Base-by-base conservation (phyloP, 2,797 vertebrate species). In the Clarias laeviceps region DNA sequence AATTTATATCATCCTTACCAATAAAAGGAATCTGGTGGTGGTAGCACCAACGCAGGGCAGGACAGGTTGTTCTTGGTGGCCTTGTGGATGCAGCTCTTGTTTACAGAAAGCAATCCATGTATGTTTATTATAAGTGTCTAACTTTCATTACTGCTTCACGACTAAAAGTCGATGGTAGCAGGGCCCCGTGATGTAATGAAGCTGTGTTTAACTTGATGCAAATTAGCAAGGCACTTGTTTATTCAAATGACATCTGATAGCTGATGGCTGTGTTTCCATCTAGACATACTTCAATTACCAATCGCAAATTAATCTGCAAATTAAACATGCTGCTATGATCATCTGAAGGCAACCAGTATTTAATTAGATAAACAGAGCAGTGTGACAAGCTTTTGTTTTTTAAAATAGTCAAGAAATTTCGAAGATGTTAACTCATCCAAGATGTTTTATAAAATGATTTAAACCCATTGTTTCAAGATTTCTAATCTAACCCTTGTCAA, bases 151-250 rank as follows among this genome's bases (percentile, higher is more conserved):
- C 12, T 57, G 56, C 56, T 78, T 24, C 24, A 56, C 77, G 32
- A 37, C 27, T 81, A 54, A 68, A 81, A 56, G 29, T 70, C 22
- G 29, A 57, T 34, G 17, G 12, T 27, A 37, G 9, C 61, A 27
- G 5, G 57, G 12, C 29, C 9, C 24, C 2, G 40, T 14, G 40
- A 32, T 69, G 27, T 34, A 80, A 66, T 20, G 37, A 65, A 65
- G 34, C 37, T 14, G n/a, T 50, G 62, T 50, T 80, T 80, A 50
- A 80, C 61, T 50, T 22, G 79, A 80, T 54, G 79, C 79, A 80
- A 54, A 66, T 80, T 54, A 80, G 7, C 79, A 50, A 1, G 62
- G 24, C 18, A 15, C 45, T 18, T 69, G 65, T 68, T 69, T 24
- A 68, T 82, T 56, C n/a, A 32, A 32, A 66, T 1, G 22, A 56